Conservation (phyloP, 1,140 invertebrate species). For the Drosophila takahashii region DNA sequence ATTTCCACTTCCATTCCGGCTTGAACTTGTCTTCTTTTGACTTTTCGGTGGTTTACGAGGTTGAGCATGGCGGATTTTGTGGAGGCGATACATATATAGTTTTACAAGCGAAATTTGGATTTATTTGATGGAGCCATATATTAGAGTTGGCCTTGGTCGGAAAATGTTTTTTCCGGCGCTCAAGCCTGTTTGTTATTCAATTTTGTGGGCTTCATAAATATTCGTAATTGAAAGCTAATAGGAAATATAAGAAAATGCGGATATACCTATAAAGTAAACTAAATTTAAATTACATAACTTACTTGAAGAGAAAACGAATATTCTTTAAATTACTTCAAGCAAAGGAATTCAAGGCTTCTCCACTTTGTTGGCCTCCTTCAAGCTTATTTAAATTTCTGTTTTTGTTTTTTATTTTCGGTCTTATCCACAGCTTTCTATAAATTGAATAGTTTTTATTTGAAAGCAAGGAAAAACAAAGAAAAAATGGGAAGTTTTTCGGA, state of each 20-base stretch:
- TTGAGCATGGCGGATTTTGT: constrained; percentile 2
- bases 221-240: neutral
- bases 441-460: constrained; percentile 47
- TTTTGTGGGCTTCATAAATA: neutral
- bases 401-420: constrained; percentile 7
- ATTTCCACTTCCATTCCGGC: constrained; percentile 58
- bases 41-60: constrained; percentile 20
- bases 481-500: constrained; percentile 7
- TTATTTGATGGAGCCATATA: neutral
- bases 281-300: neutral
- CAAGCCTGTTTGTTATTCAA: too few species aligned
- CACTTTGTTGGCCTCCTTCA: neutral
- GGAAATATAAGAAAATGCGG: too few species aligned
- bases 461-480: constrained; percentile 27
- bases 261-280: too few species aligned
- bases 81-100: neutral
- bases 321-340: neutral
- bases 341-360: neutral
- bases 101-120: constrained; percentile 2
- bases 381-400: constrained; percentile 18
- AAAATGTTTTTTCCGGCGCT: neutral
- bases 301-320: neutral
- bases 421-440: constrained; percentile 34
- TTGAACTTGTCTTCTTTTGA: constrained; percentile 34
- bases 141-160: neutral